Percentiles rank a stretch among this genome's conserved stretches.
phyloP scores from a whole-genome alignment of 1,140 invertebrate genomes.

The Caerostris darwini region DNA sequence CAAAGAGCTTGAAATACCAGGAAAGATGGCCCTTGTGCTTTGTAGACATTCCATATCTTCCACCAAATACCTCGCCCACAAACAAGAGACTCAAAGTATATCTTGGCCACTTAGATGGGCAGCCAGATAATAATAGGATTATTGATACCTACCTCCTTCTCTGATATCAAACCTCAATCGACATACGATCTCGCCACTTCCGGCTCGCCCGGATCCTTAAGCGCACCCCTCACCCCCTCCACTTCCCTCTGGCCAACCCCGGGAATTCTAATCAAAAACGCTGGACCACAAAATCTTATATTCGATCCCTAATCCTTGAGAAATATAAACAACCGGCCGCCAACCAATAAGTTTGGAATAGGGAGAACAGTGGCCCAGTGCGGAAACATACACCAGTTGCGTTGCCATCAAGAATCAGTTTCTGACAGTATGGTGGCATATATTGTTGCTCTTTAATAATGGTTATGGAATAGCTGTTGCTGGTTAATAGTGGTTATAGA shows the following conservation, averaged over 20 bases:
- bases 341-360: neutral
- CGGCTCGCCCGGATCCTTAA: neutral
- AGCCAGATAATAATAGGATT: constrained; percentile 48
- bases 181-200: constrained; percentile 11
- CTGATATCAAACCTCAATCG: constrained; percentile 32
- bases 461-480: too few species aligned
- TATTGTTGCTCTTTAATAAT: neutral
- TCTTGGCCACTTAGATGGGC: constrained; percentile 7
- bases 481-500: too few species aligned
- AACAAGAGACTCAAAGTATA: neutral
- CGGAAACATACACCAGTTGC: neutral
- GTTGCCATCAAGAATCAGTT: neutral
- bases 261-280: constrained; percentile 64
- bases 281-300: constrained; percentile 70
- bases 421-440: neutral
- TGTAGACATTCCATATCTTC: too few species aligned
- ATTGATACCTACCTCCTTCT: neutral
- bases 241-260: neutral
- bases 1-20: too few species aligned
- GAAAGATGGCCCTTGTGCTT: too few species aligned
- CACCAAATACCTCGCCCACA: neutral
- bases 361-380: neutral
- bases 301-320: constrained; percentile 69
- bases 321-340: constrained; percentile 56
- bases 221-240: neutral